These are phyloP conservation scores for Ageneiosus marmoratus DNA, from an alignment of 2,113 vertebrate species.

Conservation along the genomic window DNA sequence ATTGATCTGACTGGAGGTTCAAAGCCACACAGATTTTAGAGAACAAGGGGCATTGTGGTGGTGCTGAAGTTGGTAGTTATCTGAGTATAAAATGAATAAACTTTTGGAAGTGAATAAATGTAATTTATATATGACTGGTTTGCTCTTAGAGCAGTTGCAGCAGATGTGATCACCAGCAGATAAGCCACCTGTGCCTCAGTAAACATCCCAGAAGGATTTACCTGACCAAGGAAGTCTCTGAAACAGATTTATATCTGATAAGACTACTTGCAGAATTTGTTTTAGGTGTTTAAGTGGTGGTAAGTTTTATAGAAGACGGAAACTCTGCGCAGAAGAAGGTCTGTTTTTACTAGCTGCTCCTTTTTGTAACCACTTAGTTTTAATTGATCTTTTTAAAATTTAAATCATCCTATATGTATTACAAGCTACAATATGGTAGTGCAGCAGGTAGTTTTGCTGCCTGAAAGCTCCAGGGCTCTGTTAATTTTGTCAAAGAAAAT, in stretches of 20 bases:
- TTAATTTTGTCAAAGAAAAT: no score
- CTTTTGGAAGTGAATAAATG: not conserved
- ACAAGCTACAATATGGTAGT: not conserved
- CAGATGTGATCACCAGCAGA: not conserved
- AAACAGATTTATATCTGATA: not conserved
- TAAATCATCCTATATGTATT: not conserved
- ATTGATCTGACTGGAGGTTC: slow-evolving; percentile 41
- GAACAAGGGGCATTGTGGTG: slow-evolving; percentile 20
- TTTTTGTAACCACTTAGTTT: not conserved
- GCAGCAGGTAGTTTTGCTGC: not conserved
- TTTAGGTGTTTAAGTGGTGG: not conserved
- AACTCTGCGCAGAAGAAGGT: not conserved
- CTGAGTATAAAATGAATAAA: not conserved
- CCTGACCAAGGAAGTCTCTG: not conserved
- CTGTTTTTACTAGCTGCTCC: not conserved
- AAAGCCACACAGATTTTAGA: not conserved
- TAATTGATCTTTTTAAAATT: not conserved
- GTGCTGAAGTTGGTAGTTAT: not conserved
- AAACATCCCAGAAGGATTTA: not conserved
- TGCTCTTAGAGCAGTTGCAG: not conserved
- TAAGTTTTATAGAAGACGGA: not conserved
- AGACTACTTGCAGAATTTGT: not conserved
- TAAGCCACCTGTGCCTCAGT: not conserved
- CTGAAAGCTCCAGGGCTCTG: not conserved
- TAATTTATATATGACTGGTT: not conserved